A percentile compares a stretch with the other conserved stretches of the same genome.
These are phyloP conservation scores for Pseudoips prasinana DNA, from an alignment of 2,888 invertebrate species.

Conservation along the genomic window DNA sequence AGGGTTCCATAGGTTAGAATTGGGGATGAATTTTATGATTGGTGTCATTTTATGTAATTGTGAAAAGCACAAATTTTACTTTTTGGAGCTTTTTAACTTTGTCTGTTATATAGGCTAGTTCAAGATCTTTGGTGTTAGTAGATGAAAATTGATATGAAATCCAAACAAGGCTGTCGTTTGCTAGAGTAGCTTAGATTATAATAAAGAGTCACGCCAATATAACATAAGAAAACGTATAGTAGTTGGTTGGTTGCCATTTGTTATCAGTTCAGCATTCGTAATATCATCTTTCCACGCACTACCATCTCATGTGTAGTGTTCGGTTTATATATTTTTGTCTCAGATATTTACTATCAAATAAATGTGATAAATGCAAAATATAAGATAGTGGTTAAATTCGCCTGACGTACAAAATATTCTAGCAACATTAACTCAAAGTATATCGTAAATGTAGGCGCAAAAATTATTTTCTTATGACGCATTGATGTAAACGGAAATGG, in stretches of 20 bases:
- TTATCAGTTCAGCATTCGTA: slow-evolving; percentile 23
- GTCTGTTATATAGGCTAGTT: slow-evolving; percentile 29
- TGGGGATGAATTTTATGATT: slow-evolving; percentile 2
- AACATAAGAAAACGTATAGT: slow-evolving; percentile 19
- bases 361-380: slow-evolving; percentile 50
- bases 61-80: slow-evolving; percentile 18
- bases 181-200: slow-evolving; percentile 40
- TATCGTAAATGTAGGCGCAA: slow-evolving; percentile 25
- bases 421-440: slow-evolving; percentile 35
- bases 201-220: slow-evolving; percentile 40
- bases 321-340: slow-evolving; percentile 24
- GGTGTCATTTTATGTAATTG: slow-evolving; percentile 3
- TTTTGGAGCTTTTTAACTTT: slow-evolving; percentile 21
- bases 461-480: slow-evolving; percentile 30
- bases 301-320: slow-evolving; percentile 31
- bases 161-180: slow-evolving; percentile 60
- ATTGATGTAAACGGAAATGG: slow-evolving; percentile 16
- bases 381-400: slow-evolving; percentile 38
- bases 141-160: slow-evolving; percentile 40
- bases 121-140: slow-evolving; percentile 44
- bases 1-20: slow-evolving; percentile 7
- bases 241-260: slow-evolving; percentile 22
- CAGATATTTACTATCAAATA: slow-evolving; percentile 28
- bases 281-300: not conserved
- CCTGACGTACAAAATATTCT: slow-evolving; percentile 52